Conservation (phyloP, 2,797 vertebrate genomes). For the Amblyraja radiata region DNA sequence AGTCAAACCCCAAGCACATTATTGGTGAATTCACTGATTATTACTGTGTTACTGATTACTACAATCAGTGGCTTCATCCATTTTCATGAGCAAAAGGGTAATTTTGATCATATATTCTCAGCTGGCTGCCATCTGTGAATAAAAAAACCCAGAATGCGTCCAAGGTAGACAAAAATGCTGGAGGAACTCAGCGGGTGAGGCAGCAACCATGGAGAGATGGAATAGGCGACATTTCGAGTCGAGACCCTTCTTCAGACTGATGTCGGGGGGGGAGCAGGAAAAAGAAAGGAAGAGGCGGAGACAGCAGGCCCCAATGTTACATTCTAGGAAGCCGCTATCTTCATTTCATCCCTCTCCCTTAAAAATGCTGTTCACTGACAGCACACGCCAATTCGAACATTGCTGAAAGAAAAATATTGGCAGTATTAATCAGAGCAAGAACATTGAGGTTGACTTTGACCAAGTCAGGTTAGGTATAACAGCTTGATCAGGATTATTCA, state of each 20-base stretch:
- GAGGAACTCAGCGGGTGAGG: too few relatives aligned
- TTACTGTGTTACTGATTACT: neutral
- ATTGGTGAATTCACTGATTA: neutral
- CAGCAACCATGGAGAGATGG: too few relatives aligned
- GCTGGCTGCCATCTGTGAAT: neutral
- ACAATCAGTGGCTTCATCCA: constrained; percentile 3
- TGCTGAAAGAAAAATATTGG: neutral
- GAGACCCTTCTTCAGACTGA: too few relatives aligned
- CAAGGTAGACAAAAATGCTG: too few relatives aligned
- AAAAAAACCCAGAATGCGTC: neutral
- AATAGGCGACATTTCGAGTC: too few relatives aligned
- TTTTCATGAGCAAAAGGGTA: neutral
- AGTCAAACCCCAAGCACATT: neutral
- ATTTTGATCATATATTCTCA: neutral
- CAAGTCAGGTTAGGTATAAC: neutral
- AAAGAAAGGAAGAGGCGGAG: too few relatives aligned
- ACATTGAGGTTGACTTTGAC: neutral
- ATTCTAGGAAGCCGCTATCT: neutral
- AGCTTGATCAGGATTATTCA: neutral
- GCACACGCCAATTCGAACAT: neutral
- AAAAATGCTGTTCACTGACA: neutral
- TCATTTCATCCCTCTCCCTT: neutral
- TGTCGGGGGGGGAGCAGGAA: too few relatives aligned
- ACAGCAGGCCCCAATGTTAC: too few relatives aligned
- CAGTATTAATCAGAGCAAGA: neutral